Evolutionary conservation across 2,797 vertebrate genomes (phyloP).

Genomic region (Poeciliopsis presidionis): DNA sequence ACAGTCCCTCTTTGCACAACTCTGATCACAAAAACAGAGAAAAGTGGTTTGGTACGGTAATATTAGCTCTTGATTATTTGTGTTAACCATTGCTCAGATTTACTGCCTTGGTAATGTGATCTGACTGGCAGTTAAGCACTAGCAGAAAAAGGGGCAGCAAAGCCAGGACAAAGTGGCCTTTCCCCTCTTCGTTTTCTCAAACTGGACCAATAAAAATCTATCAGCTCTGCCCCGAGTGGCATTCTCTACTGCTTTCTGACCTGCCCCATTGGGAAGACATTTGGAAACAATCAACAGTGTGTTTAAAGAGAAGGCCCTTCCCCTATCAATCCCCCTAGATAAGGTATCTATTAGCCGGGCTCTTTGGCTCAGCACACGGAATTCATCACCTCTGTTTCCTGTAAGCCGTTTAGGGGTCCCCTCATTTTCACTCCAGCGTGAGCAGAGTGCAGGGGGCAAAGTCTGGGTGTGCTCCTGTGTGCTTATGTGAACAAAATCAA

Average conservation of each 20-base stretch:
- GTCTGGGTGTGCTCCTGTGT: slow-evolving; percentile 26
- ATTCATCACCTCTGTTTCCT: slow-evolving; percentile 97
- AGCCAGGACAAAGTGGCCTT: slow-evolving; percentile 73
- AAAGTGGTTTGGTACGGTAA: slow-evolving; percentile 70
- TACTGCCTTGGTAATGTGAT: slow-evolving; percentile 78
- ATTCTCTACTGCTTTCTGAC: slow-evolving; percentile 49
- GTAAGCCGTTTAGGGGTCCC: slow-evolving; percentile 84
- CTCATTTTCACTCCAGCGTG: slow-evolving; percentile 78
- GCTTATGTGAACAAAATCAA: slow-evolving; percentile 21
- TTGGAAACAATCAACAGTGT: slow-evolving; percentile 96
- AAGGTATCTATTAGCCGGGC: slow-evolving; percentile 90
- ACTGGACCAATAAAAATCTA: slow-evolving; percentile 83
- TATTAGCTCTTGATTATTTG: slow-evolving; percentile 79
- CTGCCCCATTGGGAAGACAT: slow-evolving; percentile 82
- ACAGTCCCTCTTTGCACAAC: slow-evolving; percentile 63
- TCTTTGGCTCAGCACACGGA: slow-evolving; percentile 82
- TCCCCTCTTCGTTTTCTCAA: slow-evolving; percentile 67
- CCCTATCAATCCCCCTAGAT: slow-evolving; percentile 82
- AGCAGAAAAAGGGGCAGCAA: slow-evolving; percentile 76
- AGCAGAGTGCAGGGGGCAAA: slow-evolving; percentile 57
- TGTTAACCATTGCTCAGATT: slow-evolving; percentile 78
- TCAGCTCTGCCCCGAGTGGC: slow-evolving; percentile 63
- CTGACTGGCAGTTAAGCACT: slow-evolving; percentile 80
- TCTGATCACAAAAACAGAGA: slow-evolving; percentile 73
- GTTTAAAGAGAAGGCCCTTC: slow-evolving; percentile 81